Conservation (phyloP, 2,797 vertebrate genomes). For the Yasuhikotakia modesta region DNA sequence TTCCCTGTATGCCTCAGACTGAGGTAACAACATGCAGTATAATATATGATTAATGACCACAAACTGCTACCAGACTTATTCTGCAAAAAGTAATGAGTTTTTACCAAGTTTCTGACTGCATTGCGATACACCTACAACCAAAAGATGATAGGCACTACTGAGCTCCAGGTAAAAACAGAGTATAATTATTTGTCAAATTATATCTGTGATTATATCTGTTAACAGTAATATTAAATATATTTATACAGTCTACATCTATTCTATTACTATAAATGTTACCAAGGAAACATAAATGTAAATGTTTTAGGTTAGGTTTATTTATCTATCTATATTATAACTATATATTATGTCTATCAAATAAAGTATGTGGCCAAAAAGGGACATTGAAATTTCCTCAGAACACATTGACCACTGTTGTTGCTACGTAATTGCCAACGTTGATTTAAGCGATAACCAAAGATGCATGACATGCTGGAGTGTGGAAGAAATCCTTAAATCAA, state of each 20-base stretch:
- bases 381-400: not conserved
- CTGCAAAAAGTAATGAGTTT: conserved; percentile 33
- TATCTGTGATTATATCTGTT: not conserved
- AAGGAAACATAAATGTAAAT: too few species aligned
- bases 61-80: conserved; percentile 25
- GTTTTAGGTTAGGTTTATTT: too few species aligned
- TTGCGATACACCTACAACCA: not conserved
- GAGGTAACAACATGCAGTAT: conserved; percentile 20
- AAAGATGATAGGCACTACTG: not conserved
- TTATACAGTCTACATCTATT: too few species aligned
- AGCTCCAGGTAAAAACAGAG: not conserved
- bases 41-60: conserved; percentile 43
- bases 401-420: not conserved
- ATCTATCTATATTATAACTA: too few species aligned
- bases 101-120: not conserved
- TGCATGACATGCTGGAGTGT: not conserved
- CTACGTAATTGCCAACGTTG: too few species aligned
- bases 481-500: not conserved
- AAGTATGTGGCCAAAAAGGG: not conserved
- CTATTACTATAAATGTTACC: too few species aligned
- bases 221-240: too few species aligned
- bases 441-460: not conserved
- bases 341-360: not conserved
- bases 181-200: not conserved
- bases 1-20: not conserved